Evolutionary conservation across 2,113 vertebrate species (phyloP).

Genomic region (Indicator indicator): DNA sequence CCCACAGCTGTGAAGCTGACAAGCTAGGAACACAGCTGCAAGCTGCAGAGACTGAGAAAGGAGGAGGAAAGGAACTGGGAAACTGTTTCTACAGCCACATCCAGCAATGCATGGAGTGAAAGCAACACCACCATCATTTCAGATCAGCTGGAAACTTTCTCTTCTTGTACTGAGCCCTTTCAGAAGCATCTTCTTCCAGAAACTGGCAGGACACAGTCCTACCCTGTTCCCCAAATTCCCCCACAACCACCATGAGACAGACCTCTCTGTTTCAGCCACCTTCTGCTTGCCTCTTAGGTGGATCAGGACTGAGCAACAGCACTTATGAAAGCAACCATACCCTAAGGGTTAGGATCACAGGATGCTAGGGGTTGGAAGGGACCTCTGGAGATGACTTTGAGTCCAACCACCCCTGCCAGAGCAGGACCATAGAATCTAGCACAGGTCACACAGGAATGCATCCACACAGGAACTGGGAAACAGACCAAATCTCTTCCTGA

Average conservation of each 20-base stretch:
- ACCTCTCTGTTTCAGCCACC: not conserved
- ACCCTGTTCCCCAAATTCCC: fast-evolving
- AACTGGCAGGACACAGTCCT: not conserved
- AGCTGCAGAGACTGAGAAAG: not conserved
- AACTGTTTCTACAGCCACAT: not conserved
- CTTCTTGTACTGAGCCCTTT: not conserved
- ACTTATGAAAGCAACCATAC: not conserved
- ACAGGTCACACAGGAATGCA: too few relatives aligned
- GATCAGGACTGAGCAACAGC: not conserved
- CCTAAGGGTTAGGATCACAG: not conserved
- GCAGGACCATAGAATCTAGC: too few relatives aligned
- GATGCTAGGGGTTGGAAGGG: too few relatives aligned
- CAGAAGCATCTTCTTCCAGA: not conserved
- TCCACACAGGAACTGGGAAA: not conserved
- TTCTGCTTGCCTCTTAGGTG: not conserved
- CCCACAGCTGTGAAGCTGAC: not conserved
- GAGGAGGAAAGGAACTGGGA: not conserved
- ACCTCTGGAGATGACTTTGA: too few relatives aligned
- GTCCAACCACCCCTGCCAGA: too few relatives aligned
- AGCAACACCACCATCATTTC: not conserved
- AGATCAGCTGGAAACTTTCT: not conserved
- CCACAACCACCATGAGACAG: not conserved
- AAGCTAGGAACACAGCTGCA: not conserved
- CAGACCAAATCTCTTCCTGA: not conserved
- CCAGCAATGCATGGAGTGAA: not conserved